Conservation (phyloP, 2,113 vertebrate species). For the Plestiodon gilberti region DNA sequence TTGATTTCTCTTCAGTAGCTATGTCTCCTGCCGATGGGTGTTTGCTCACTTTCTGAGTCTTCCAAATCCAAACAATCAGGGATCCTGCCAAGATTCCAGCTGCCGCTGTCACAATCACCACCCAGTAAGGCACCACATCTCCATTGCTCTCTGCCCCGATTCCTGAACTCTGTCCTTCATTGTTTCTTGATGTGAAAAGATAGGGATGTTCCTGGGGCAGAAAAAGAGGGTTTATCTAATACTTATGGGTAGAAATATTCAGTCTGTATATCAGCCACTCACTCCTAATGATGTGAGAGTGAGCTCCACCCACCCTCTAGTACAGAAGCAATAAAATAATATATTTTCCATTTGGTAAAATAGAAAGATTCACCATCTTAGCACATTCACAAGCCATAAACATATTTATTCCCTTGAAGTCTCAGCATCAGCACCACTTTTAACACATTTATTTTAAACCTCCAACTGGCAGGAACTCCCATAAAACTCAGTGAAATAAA, state of each 20-base stretch:
- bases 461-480: constrained; percentile 16
- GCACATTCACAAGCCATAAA: not conserved
- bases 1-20: constrained; percentile 2
- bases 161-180: constrained; percentile 54
- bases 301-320: not conserved
- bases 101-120: constrained; percentile 73
- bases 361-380: not conserved
- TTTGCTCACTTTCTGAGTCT: constrained; percentile 59
- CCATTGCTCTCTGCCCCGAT: not conserved
- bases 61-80: constrained; percentile 58
- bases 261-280: not conserved
- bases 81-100: constrained; percentile 76
- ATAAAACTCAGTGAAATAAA: constrained; percentile 9
- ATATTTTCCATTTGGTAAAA: not conserved
- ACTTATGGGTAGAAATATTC: not conserved
- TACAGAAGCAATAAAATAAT: not conserved
- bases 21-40: fast-evolving
- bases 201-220: constrained; percentile 84
- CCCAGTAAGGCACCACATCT: constrained; percentile 74
- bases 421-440: not conserved
- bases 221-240: constrained; percentile 31
- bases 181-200: constrained; percentile 85
- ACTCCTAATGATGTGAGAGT: not conserved
- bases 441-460: constrained; percentile 27
- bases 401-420: not conserved